Conservation (phyloP, 2,797 vertebrate genomes). For the Oryzias sinensis region DNA sequence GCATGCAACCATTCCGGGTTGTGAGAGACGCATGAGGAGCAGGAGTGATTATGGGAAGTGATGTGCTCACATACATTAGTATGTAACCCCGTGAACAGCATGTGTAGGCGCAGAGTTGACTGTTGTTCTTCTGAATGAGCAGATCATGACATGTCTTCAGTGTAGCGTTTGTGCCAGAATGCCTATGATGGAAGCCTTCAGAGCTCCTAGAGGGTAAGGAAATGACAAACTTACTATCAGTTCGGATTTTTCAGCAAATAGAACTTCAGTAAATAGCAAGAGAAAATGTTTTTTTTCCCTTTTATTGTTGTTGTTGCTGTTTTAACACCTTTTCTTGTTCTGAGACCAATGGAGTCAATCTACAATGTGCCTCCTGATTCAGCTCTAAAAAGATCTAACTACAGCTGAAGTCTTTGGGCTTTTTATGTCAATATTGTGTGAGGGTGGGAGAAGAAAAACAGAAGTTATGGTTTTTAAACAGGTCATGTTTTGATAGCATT, state of each 20-base stretch:
- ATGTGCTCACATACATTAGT: constrained; percentile 34
- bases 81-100: constrained; percentile 3
- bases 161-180: constrained; percentile 24
- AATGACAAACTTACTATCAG: background rate
- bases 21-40: constrained; percentile 22
- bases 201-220: constrained; percentile 50
- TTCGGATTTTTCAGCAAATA: background rate
- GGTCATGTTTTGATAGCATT: constrained; percentile 59
- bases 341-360: too few species aligned
- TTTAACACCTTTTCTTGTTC: background rate
- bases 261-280: too few species aligned
- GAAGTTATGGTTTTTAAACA: constrained; percentile 67
- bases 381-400: too few species aligned
- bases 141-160: constrained; percentile 22
- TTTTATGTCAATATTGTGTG: constrained; percentile 23
- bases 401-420: background rate
- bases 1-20: constrained; percentile 45
- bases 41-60: constrained; percentile 52
- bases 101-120: constrained; percentile 9
- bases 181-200: constrained; percentile 2
- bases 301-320: background rate
- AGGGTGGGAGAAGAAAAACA: constrained; percentile 51
- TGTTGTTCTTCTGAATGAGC: background rate
- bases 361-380: too few species aligned
- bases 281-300: background rate